Conservation (phyloP, 92 coral and sea anemone species). For the Scolanthus callimorphus region DNA sequence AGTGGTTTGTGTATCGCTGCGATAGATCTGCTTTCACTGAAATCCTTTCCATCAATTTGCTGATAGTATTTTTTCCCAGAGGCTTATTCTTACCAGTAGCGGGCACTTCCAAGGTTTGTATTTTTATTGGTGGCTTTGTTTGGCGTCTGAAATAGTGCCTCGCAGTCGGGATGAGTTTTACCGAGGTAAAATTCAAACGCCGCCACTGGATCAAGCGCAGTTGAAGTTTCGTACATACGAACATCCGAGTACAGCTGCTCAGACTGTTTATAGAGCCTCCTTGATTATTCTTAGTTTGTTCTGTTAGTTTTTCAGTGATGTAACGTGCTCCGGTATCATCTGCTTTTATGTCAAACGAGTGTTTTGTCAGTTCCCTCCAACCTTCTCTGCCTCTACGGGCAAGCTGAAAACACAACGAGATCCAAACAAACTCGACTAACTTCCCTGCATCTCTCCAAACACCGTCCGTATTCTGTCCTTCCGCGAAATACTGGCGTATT, state of each 20-base stretch:
- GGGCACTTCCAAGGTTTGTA: slow-evolving; percentile 19
- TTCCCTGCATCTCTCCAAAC: slow-evolving; percentile 16
- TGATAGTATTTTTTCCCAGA: slow-evolving; percentile 15
- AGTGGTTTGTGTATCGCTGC: slow-evolving; percentile 25
- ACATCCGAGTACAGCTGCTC: slow-evolving; percentile 17
- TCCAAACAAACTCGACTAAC: slow-evolving; percentile 17
- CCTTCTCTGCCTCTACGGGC: slow-evolving; percentile 18
- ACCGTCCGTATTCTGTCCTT: slow-evolving; percentile 8
- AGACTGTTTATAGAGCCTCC: slow-evolving; percentile 36
- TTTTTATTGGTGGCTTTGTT: slow-evolving; percentile 1
- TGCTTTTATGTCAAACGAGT: slow-evolving; percentile 6
- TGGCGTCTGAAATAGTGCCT: slow-evolving; percentile 33
- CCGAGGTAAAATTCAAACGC: slow-evolving; percentile 15
- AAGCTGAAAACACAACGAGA: slow-evolving; percentile 18
- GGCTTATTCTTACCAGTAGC: slow-evolving; percentile 6
- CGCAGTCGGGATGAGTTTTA: slow-evolving; percentile 31
- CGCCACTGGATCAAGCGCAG: neutral
- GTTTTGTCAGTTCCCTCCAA: slow-evolving; percentile 14
- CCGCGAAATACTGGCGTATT: slow-evolving; percentile 13
- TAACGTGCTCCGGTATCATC: slow-evolving; percentile 6
- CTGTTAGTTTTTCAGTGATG: slow-evolving; percentile 14
- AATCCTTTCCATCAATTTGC: slow-evolving; percentile 24
- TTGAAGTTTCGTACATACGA: slow-evolving; percentile 14
- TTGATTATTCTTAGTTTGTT: slow-evolving; percentile 28
- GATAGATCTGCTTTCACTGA: slow-evolving; percentile 32